phyloP scores from a whole-genome alignment of 2,888 invertebrate genomes.

The Schizaphis graminum region DNA sequence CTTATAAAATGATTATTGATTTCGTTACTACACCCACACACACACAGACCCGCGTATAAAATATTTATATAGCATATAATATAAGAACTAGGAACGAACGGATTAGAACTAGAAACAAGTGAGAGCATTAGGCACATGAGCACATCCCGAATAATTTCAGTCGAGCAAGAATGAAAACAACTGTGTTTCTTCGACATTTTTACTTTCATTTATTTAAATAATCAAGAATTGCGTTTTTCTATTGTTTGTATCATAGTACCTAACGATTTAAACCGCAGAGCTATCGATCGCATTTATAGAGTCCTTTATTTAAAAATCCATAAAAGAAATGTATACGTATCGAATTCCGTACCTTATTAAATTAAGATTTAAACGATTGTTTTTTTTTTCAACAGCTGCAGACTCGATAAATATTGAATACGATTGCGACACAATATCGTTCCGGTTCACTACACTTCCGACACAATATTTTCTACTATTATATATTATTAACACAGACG shows the following conservation, averaged over 20 bases:
- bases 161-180: neutral
- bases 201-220: neutral
- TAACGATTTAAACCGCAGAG: neutral
- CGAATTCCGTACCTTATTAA: neutral
- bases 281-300: neutral
- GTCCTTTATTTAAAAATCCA: neutral
- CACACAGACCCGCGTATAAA: neutral
- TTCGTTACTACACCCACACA: neutral
- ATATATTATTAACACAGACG: neutral
- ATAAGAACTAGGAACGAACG: neutral
- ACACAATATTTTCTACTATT: neutral
- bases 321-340: neutral
- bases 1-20: neutral
- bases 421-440: conserved; percentile 6
- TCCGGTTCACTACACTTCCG: neutral
- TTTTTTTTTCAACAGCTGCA: neutral
- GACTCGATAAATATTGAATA: neutral
- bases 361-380: neutral
- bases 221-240: neutral
- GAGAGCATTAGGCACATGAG: no score
- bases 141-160: no score
- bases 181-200: neutral
- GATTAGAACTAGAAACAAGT: no score
- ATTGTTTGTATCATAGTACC: neutral
- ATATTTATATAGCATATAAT: no score